phyloP scores from a whole-genome alignment of 1,140 invertebrate genomes.

The Achatina immaculata region DNA sequence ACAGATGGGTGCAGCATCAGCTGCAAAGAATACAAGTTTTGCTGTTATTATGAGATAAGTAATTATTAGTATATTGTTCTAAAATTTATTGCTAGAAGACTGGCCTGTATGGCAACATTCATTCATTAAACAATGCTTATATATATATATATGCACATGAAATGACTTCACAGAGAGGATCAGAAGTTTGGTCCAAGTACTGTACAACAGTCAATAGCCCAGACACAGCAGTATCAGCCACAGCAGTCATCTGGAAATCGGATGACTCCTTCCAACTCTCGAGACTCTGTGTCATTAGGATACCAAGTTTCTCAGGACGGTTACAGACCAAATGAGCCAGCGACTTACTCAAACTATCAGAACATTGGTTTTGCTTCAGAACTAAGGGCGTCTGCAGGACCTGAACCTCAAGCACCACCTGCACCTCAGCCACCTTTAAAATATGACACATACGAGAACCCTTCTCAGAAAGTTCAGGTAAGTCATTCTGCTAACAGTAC shows the following conservation, averaged over 20 bases:
- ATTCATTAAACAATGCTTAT: too few species aligned
- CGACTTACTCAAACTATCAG: constrained; percentile 58
- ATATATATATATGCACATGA: too few species aligned
- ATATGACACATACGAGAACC: constrained; percentile 24
- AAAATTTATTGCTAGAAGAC: too few species aligned
- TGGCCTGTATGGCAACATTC: too few species aligned
- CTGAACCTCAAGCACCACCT: constrained; percentile 48
- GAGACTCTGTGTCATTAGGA: neutral
- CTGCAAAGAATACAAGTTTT: too few species aligned
- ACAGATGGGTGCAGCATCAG: too few species aligned
- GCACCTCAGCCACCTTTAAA: constrained; percentile 42
- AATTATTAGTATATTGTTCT: too few species aligned
- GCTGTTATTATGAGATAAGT: too few species aligned
- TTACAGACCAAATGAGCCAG: neutral
- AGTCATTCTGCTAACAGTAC: too few species aligned
- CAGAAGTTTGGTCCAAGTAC: constrained; percentile 1
- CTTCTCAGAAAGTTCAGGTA: constrained; percentile 31
- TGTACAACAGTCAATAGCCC: neutral
- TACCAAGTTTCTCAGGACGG: constrained; percentile 14
- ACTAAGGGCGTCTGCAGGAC: constrained; percentile 35
- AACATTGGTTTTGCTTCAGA: constrained; percentile 55
- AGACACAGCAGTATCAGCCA: constrained; percentile 33
- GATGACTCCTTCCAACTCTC: neutral
- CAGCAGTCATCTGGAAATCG: constrained; percentile 26
- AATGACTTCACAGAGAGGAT: neutral